Evolutionary conservation across 2,888 invertebrate genomes (phyloP), one percentile per base, ranked within the genome.

Genomic region (Ochropleura plecta): DNA sequence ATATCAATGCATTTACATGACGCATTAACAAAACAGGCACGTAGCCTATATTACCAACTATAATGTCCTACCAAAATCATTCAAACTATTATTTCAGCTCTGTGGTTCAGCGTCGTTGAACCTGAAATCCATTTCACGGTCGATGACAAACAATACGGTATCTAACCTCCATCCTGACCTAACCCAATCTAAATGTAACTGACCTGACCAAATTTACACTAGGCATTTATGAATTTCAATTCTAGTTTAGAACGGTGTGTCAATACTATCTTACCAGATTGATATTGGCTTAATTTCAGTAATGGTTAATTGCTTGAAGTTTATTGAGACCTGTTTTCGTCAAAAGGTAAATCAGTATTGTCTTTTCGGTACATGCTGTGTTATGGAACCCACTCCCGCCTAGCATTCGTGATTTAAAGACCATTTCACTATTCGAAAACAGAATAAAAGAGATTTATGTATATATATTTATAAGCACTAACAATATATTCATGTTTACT

Each of bases 51-150:
- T 66, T 66, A 18, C 49, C 48, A 65, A 66, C 46, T 55, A 12
- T 12, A 65, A 57, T 53, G n/a, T 8, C 18, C 10, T 30, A 67
- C 30, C 12, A 0, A 44, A 55, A 9, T 68, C 44, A 79, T 76
- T 51, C 59, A 40, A 53, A 72, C 40, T 70, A 70, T 67, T 67
- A 60, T 65, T 71, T 57, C 30, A 72, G 66, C 7, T 51, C 44
- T 10, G 30, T 55, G 10, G 51, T 67, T 76, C 77, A 73, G 64
- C 73, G 76, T 51, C 85, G 74, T 79, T 87, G 86, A 85, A 90
- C 86, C 83, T 87, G 86, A 81, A 79, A 86, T 79, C 79, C 70
- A 83, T 88, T 90, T 89, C 87, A 88, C 87, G 71, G 71, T 74
- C 73, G 55, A 78, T 73, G 71, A 71, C 79, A 85, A 86, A 83